Base-by-base conservation (phyloP, 2,113 vertebrate species). In the Rostratula benghalensis region DNA sequence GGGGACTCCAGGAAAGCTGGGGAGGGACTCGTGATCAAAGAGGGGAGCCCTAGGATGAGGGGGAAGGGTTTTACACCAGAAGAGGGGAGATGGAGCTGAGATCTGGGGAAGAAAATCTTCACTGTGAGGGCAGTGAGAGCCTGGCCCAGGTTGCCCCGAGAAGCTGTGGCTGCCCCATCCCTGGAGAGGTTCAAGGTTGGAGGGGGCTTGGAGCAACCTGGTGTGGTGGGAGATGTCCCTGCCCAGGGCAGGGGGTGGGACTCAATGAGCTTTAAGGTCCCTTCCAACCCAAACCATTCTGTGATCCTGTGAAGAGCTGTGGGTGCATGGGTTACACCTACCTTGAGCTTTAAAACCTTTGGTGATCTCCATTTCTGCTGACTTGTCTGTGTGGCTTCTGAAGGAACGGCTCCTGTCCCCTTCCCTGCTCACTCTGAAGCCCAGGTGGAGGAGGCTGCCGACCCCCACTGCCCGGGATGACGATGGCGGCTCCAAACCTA, bases 321-420 rank as follows among this genome's bases (percentile, higher is more conserved):
- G 2, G 53, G 7, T 24, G 54, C 8, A 1, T 1, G 59, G 39
- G 77, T 10, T 23, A 3, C 14, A 20, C 50, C 18, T 5, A 2
- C 39, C 41, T 6, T 6, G 33, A 28, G 73, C 22, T 23, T 7
- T 20, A 14, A 35, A 10, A 10, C n/a, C 51, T 20, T 16, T 1
- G 4, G 7, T 2, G 41, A 28, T 2, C 45, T 33, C 43, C 35
- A 0, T 8, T 30, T 8, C 60, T 30, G 43, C 31, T 11, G 33
- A 3, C 23, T 4, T 1, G 2, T 11, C 35, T 46, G 45, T 45
- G 43, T 46, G 45, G 18, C 45, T 46, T 46, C 45, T 46, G 19
- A 19, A 19, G 45, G 45, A 46, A 18, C 16, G 19, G 19, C 45
- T 19, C 30, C 33, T 14, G 0, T 7, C 33, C 35, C 50, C 25